Evolutionary conservation across 2,797 vertebrate species (phyloP), one percentile per base, ranked within the genome.

Genomic region (Philypnodon macrostomus): DNA sequence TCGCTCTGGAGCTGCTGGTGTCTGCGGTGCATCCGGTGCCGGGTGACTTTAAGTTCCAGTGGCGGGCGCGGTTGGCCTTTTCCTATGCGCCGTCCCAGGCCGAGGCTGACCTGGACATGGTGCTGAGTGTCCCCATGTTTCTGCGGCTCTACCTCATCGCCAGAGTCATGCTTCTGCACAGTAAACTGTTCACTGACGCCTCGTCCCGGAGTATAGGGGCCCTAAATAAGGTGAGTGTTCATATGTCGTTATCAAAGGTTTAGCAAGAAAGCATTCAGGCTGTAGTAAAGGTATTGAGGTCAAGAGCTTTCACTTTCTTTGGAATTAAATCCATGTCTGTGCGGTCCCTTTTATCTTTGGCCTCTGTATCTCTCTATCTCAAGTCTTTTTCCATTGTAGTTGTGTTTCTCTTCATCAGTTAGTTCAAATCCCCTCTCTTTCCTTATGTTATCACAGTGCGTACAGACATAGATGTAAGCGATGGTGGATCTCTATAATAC

Each of bases 131-230:
- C 70, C 96, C 96, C 83, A 98, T 98, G 96, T 98, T 98, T 87
- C 89, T 98, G 61, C 93, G 96, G 57, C 94, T 98, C 64, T 98
- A 98, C 89, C 92, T 98, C 91, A 98, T 98, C 0, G 96, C 94
- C 35, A 86, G 89, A 50, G 95, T 98, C 88, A 98, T 99, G 96
- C 94, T 98, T 58, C 93, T 98, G 81, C 96, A 97, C 89, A 97
- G 95, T 92, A 99, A 98, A 87, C 95, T 98, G 85, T 99, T 98
- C 91, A 98, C 95, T 14, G 96, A 98, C 78, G 96, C 95, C 79
- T 99, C 96, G 61, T 99, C 96, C 63, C 90, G 95, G 88, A 98
- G 96, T 91, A 98, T 98, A 91, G 96, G 96, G 74, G 96, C 96
- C 63, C 93, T 98, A 82, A 98, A 98, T 91, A 98, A 98, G 93